Conservation (phyloP, 2,888 invertebrate species). For the Cotesia congregata region DNA sequence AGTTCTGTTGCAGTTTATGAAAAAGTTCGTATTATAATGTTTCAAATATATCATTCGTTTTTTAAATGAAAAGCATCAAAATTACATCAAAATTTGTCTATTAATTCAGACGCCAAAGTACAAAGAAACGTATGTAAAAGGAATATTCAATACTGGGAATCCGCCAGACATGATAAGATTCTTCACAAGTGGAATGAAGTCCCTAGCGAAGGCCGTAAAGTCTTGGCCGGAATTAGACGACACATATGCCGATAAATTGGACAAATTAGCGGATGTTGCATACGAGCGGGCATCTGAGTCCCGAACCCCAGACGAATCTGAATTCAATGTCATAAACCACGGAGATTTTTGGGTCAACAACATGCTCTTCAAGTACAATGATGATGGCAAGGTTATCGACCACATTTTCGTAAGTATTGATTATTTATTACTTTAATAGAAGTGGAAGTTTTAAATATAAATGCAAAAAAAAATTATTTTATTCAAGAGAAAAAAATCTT, state of each 20-base stretch:
- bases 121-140: conserved; percentile 48
- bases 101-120: conserved; percentile 55
- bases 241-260: conserved; percentile 56
- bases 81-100: neutral
- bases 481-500: no score
- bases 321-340: conserved; percentile 64
- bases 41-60: no score
- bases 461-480: no score
- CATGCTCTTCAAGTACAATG: conserved; percentile 64
- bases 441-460: no score
- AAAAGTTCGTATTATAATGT: conserved; percentile 66
- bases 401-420: conserved; percentile 61
- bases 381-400: conserved; percentile 50
- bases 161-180: conserved; percentile 49
- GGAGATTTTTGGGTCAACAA: conserved; percentile 67
- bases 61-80: no score
- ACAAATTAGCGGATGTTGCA: conserved; percentile 40
- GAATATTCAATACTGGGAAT: conserved; percentile 49
- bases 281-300: conserved; percentile 42
- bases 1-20: conserved; percentile 72
- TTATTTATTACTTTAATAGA: neutral
- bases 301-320: conserved; percentile 37
- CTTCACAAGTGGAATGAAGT: conserved; percentile 43
- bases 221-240: conserved; percentile 56
- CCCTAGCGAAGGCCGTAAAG: conserved; percentile 48